Percentiles rank a stretch among this genome's conserved stretches.
Evolutionary conservation across 2,113 vertebrate genomes (phyloP).

Genomic region (Dasyurus viverrinus): DNA sequence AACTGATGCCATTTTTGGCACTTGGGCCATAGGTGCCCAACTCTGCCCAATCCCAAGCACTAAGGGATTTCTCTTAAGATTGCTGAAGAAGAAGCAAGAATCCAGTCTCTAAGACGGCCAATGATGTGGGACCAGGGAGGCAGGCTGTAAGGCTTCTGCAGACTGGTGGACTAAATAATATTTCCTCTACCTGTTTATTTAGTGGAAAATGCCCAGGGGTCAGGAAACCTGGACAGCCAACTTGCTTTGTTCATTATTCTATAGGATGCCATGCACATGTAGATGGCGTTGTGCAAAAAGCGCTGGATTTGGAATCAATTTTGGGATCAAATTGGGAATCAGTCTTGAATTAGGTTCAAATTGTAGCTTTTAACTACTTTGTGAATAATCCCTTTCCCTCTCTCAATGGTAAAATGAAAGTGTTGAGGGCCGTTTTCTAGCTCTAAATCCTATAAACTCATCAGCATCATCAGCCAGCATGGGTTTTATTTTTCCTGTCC

Average conservation of each 20-base stretch:
- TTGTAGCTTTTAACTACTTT: background rate
- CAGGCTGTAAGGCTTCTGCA: background rate
- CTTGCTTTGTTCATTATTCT: background rate
- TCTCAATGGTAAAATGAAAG: background rate
- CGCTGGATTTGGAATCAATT: background rate
- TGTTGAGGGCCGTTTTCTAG: background rate
- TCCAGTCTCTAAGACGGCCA: background rate
- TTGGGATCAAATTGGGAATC: no score
- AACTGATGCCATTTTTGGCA: background rate
- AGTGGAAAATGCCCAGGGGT: background rate
- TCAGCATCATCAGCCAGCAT: background rate
- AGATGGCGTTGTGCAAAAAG: background rate
- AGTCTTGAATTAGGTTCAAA: background rate
- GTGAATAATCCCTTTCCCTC: background rate
- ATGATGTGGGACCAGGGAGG: background rate
- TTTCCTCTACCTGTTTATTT: background rate
- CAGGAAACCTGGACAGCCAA: background rate
- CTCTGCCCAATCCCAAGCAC: background rate
- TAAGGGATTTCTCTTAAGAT: background rate
- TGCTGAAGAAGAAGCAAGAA: background rate
- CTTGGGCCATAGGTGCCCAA: background rate
- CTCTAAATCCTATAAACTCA: background rate
- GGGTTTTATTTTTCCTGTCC: background rate
- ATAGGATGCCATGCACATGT: background rate
- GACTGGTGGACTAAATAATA: background rate